phyloP scores from a whole-genome alignment of 2,888 invertebrate genomes.

The Machimus atricapillus region DNA sequence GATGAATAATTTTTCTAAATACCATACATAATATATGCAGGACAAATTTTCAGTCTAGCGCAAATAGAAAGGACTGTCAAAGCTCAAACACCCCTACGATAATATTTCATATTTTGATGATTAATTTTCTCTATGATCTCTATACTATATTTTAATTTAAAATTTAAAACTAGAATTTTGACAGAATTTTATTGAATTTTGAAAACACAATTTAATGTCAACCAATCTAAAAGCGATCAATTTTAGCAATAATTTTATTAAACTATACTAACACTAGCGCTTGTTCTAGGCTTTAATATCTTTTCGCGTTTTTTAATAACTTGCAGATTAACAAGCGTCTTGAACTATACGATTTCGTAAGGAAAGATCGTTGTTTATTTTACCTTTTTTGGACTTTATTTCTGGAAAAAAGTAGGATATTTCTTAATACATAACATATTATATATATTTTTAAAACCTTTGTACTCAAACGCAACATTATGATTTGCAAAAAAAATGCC shows the following conservation, averaged over 20 bases:
- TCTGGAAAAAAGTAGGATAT: conserved; percentile 45
- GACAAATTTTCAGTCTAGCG: background rate
- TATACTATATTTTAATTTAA: background rate
- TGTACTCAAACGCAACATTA: background rate
- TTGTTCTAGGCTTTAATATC: background rate
- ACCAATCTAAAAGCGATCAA: background rate
- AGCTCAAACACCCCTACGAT: background rate
- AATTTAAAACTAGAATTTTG: background rate
- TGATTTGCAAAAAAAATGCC: background rate
- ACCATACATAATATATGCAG: background rate
- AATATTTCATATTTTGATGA: background rate
- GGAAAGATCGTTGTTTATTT: background rate
- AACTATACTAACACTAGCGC: background rate
- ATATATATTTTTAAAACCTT: background rate
- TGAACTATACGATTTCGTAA: background rate
- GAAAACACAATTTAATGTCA: background rate
- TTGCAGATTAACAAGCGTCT: background rate
- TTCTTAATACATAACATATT: background rate
- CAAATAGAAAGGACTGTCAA: background rate
- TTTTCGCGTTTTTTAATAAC: background rate
- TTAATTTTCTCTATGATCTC: background rate
- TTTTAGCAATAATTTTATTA: background rate
- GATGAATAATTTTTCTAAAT: background rate
- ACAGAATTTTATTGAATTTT: background rate
- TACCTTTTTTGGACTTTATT: conserved; percentile 48